Evolutionary conservation across 2,888 invertebrate species (phyloP).

Genomic region (Melanargia galathea): DNA sequence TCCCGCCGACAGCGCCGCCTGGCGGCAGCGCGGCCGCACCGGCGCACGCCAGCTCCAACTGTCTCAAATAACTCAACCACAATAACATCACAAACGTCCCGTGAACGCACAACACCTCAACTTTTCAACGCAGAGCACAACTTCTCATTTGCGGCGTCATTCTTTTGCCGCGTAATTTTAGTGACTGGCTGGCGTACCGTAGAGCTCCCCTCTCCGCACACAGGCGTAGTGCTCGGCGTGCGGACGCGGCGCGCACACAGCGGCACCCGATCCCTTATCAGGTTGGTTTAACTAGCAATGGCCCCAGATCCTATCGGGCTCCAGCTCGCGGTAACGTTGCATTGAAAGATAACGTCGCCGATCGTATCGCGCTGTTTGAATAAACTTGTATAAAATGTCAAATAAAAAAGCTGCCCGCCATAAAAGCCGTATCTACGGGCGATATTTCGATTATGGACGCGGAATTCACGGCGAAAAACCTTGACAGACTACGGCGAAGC

Average conservation of each 20-base stretch:
- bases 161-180: constrained; percentile 78
- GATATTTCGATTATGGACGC: constrained; percentile 50
- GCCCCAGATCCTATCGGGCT: constrained; percentile 76
- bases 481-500: neutral
- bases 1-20: constrained; percentile 70
- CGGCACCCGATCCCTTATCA: constrained; percentile 74
- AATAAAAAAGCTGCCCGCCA: constrained; percentile 78
- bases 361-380: constrained; percentile 80
- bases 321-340: constrained; percentile 81
- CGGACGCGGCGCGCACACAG: constrained; percentile 57
- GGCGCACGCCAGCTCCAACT: constrained; percentile 72
- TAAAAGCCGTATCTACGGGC: constrained; percentile 67
- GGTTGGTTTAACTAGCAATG: constrained; percentile 80
- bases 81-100: constrained; percentile 72
- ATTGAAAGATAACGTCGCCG: constrained; percentile 81
- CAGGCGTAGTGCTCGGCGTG: constrained; percentile 38
- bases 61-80: constrained; percentile 76
- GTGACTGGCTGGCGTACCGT: constrained; percentile 71
- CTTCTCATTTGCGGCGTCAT: constrained; percentile 67
- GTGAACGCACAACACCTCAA: constrained; percentile 34
- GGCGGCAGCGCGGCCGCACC: constrained; percentile 59
- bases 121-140: constrained; percentile 43
- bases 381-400: constrained; percentile 83
- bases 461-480: constrained; percentile 30
- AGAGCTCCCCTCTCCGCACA: constrained; percentile 68